Base-by-base conservation (phyloP, 2,888 invertebrate species). In the Aleiodes leptofemur region DNA sequence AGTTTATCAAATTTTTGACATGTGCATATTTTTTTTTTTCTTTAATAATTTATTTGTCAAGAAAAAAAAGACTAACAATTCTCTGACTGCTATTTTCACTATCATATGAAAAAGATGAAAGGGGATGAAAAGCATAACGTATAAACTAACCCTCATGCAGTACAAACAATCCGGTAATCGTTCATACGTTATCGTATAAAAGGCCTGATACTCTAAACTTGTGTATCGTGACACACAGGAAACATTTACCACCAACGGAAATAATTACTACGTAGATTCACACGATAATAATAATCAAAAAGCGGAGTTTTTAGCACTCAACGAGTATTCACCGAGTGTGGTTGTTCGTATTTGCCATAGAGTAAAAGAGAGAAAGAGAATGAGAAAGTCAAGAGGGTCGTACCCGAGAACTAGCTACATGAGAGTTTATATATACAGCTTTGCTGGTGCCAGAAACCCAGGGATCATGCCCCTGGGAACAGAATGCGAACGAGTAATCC, bases 261-360 rank as follows among this genome's bases (percentile, higher is more conserved):
- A 86, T 87, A 87, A 86, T 87, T 86, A 84, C 82, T 82, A 78
- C 80, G 82, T 78, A 79, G 80, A 80, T 86, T 87, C 87, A 82
- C 87, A 87, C 86, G 87, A 83, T 85, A 87, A 87, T 86, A 86
- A 87, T 86, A 86, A 86, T 87, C 86, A 85, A 84, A 61, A 83
- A 82, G 80, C 82, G 77, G 82, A 81, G 69, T 79, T 79, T 81
- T 68, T 78, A 76, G 76, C 74, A 70, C 77, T 76, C 56, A 53
- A 38, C 64, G 55, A n/a, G 57, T 56, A 76, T 72, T 61, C 59
- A 61, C 31, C 16, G 64, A 64, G 64, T 34, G 38, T 16, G 48
- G 64, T 48, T 64, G 64, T 64, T 48, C 43, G 64, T 64, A 43
- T 64, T 34, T 64, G 34, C 64, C 38, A n/a, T n/a, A 48, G 64